Evolutionary conservation across 2,797 vertebrate species (phyloP).

Genomic region (Ceryle rudis): DNA sequence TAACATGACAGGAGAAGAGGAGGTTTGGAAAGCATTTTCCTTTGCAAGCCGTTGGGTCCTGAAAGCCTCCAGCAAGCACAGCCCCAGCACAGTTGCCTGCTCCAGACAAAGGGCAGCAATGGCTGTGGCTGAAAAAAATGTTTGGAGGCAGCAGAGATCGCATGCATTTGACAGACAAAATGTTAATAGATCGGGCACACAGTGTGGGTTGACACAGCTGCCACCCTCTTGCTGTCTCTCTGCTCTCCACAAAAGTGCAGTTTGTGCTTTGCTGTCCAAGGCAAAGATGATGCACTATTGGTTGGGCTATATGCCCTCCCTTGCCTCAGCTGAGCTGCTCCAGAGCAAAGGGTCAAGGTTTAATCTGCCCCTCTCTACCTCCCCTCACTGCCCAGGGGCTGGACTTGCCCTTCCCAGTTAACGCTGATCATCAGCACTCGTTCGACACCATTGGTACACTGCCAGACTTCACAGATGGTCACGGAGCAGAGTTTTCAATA

Average conservation of each 20-base stretch:
- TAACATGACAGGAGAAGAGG: background rate
- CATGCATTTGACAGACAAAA: background rate
- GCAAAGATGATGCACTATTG: background rate
- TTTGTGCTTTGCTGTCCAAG: background rate
- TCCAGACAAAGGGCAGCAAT: background rate
- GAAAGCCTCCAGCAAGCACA: background rate
- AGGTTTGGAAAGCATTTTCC: background rate
- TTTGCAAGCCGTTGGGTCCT: background rate
- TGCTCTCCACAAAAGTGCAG: background rate
- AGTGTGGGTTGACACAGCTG: background rate
- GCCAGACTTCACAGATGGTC: slow-evolving; percentile 40
- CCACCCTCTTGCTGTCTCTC: background rate
- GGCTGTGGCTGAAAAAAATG: background rate
- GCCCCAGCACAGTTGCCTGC: background rate
- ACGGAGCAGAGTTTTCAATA: background rate
- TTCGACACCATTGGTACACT: background rate
- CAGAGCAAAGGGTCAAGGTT: background rate
- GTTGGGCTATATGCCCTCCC: accelerated
- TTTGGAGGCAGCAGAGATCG: background rate
- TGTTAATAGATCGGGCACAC: background rate
- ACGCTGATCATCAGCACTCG: background rate
- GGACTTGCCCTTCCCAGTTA: background rate
- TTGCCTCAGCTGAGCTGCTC: accelerated
- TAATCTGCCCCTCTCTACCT: background rate
- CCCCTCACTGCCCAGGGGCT: background rate